These are phyloP conservation scores for Proteles cristata DNA, from an alignment of 2,113 vertebrate genomes.

Conservation along the genomic window DNA sequence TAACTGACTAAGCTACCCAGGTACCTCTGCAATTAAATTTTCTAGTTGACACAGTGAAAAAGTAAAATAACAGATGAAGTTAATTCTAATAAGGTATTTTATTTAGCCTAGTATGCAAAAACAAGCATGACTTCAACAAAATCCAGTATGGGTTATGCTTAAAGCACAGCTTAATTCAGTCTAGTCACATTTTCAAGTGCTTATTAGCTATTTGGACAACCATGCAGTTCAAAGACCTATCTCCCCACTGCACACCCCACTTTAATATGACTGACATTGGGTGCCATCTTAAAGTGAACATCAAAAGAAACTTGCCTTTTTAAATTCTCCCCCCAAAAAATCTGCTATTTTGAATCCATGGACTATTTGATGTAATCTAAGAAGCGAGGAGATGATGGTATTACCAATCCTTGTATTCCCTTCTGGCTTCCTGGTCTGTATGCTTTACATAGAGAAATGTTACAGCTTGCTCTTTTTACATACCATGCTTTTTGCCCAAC, in stretches of 20 bases:
- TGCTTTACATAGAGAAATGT: background rate
- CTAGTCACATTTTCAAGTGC: background rate
- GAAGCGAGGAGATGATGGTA: background rate
- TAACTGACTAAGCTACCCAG: too few relatives aligned
- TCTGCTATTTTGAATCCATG: background rate
- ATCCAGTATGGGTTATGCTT: background rate
- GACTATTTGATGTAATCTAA: background rate
- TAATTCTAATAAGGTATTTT: slow-evolving; percentile 40
- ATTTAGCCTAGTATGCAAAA: slow-evolving; percentile 11
- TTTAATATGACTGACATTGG: slow-evolving; percentile 9
- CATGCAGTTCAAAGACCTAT: background rate
- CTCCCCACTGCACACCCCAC: background rate
- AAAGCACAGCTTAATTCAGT: background rate
- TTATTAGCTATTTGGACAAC: background rate
- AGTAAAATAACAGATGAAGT: slow-evolving; percentile 34
- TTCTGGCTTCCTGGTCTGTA: background rate
- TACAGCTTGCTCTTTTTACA: background rate
- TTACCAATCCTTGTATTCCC: background rate
- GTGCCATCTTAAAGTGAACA: background rate
- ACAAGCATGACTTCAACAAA: background rate
- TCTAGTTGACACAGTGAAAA: background rate
- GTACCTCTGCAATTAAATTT: background rate
- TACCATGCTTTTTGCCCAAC: background rate
- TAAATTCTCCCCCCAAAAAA: background rate
- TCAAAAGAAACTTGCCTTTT: slow-evolving; percentile 15